These are phyloP conservation scores for Bursaphelenchus mucronatus DNA, from an alignment of 1,140 invertebrate genomes.

Conservation along the genomic window DNA sequence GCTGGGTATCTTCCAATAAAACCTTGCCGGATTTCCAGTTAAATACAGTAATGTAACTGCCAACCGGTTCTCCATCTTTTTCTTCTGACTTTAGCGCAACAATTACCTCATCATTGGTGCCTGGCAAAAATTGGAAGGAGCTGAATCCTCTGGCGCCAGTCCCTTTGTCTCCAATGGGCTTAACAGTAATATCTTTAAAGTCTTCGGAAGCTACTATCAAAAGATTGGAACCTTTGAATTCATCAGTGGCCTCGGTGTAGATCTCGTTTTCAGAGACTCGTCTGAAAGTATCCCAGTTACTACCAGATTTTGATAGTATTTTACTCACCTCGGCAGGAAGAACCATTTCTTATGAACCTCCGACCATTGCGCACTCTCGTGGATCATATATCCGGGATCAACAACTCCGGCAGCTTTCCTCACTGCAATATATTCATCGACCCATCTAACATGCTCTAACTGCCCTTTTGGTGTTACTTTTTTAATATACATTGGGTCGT, in stretches of 20 bases:
- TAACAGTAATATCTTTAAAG: conserved; percentile 22
- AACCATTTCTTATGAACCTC: conserved; percentile 76
- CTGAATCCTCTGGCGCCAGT: conserved; percentile 27
- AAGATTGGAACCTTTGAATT: conserved; percentile 64
- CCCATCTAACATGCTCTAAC: conserved; percentile 31
- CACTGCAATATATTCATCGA: conserved; percentile 4
- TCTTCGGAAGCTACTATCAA: conserved; percentile 33
- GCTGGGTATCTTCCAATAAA: conserved; percentile 75
- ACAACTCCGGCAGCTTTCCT: conserved; percentile 19
- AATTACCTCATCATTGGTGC: conserved; percentile 32
- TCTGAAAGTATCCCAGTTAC: too few species aligned
- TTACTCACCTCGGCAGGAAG: conserved; percentile 81
- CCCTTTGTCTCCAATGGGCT: conserved; percentile 19
- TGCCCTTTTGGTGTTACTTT: conserved; percentile 19
- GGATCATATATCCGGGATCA: conserved; percentile 81
- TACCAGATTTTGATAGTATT: conserved; percentile 62
- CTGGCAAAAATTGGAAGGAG: conserved; percentile 32
- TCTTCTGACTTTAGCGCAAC: conserved; percentile 34
- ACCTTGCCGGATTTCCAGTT: conserved; percentile 73
- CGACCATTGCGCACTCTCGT: conserved; percentile 87
- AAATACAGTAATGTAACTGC: conserved; percentile 85
- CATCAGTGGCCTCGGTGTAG: conserved; percentile 84
- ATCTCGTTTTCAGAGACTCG: conserved; percentile 62
- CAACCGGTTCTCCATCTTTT: conserved; percentile 67
- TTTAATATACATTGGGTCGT: conserved; percentile 35